These are phyloP conservation scores for Conus canariensis DNA, from an alignment of 2,888 invertebrate genomes.

Conservation along the genomic window DNA sequence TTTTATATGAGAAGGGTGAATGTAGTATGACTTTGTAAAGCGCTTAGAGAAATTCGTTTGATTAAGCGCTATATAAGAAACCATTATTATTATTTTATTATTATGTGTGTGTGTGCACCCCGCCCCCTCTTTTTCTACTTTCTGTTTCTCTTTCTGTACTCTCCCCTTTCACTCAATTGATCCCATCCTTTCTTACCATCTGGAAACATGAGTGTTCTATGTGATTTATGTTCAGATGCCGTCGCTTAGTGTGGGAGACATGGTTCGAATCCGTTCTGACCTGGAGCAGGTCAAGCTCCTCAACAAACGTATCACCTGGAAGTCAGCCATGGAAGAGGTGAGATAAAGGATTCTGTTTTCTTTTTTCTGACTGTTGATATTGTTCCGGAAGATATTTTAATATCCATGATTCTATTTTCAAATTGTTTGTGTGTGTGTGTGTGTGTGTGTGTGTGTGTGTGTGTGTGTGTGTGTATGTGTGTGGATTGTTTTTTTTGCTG, in stretches of 20 bases:
- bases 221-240: not conserved
- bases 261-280: slow-evolving; percentile 39
- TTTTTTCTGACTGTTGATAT: no score
- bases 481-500: no score
- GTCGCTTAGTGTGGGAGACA: slow-evolving; percentile 32
- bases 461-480: no score
- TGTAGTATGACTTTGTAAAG: no score
- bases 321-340: slow-evolving; percentile 27
- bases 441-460: not conserved
- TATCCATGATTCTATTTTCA: not conserved
- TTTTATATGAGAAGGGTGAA: no score
- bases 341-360: not conserved
- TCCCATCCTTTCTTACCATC: not conserved
- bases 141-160: not conserved
- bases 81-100: no score
- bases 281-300: slow-evolving; percentile 38
- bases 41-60: no score
- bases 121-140: not conserved
- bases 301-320: slow-evolving; percentile 25
- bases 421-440: no score
- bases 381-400: no score
- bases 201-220: not conserved
- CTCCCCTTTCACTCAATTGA: not conserved
- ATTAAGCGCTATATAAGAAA: no score
- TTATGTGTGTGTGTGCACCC: no score